phyloP scores from a whole-genome alignment of 2,888 invertebrate species.

The Adelphocoris suturalis region DNA sequence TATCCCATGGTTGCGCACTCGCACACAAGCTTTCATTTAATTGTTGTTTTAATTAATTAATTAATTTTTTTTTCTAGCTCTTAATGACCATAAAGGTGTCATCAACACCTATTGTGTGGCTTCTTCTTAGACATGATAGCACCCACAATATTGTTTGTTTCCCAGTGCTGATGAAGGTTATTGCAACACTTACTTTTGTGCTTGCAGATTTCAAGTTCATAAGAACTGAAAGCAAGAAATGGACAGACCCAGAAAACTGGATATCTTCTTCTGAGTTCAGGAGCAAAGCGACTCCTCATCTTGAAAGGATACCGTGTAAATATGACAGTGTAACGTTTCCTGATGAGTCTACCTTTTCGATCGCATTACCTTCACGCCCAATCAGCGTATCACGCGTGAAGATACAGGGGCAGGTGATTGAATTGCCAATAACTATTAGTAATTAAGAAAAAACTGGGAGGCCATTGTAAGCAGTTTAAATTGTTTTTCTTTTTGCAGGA shows the following conservation, averaged over 20 bases:
- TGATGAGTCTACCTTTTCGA: conserved; percentile 71
- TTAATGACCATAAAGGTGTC: too few relatives aligned
- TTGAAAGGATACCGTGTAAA: conserved; percentile 75
- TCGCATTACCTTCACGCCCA: conserved; percentile 69
- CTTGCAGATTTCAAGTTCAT: conserved; percentile 73
- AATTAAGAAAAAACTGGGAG: too few relatives aligned
- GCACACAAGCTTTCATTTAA: too few relatives aligned
- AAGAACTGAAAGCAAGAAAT: conserved; percentile 68
- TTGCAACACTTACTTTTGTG: neutral
- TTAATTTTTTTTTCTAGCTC: too few relatives aligned
- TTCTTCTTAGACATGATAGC: too few relatives aligned
- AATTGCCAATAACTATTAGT: too few relatives aligned
- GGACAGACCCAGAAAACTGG: conserved; percentile 75
- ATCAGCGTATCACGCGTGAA: conserved; percentile 44
- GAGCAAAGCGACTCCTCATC: conserved; percentile 74
- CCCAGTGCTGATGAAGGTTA: too few relatives aligned
- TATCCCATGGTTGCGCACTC: too few relatives aligned
- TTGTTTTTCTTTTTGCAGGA: neutral
- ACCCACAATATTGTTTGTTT: too few relatives aligned
- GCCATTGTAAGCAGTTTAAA: too few relatives aligned
- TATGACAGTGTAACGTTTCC: conserved; percentile 74
- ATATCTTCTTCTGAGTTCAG: neutral
- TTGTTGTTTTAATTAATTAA: too few relatives aligned
- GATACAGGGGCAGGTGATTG: conserved; percentile 68
- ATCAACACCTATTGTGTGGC: too few relatives aligned